A percentile compares a stretch with the other conserved stretches of the same genome.
These are phyloP conservation scores for Callitettix versicolor DNA, from an alignment of 1,140 invertebrate genomes.

Conservation along the genomic window DNA sequence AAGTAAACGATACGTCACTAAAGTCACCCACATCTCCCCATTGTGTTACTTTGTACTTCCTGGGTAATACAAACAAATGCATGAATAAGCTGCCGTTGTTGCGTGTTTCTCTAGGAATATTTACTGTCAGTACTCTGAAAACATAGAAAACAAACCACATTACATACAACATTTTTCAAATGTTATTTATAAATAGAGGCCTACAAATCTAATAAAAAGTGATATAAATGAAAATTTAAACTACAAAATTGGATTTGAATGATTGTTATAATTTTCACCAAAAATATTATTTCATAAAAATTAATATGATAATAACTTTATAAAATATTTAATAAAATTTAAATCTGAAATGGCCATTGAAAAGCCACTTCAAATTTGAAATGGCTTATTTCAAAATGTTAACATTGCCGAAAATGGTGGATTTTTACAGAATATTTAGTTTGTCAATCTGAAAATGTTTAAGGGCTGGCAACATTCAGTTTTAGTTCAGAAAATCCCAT, in stretches of 20 bases:
- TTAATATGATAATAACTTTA: neutral
- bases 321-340: neutral
- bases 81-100: slow-evolving; percentile 17
- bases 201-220: neutral
- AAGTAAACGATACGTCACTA: slow-evolving; percentile 7
- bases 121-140: slow-evolving; percentile 11
- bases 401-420: too few relatives aligned
- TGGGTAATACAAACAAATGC: slow-evolving; percentile 18
- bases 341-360: too few relatives aligned
- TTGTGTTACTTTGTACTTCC: slow-evolving; percentile 1
- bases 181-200: neutral
- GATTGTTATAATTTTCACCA: neutral
- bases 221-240: neutral
- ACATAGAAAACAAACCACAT: too few relatives aligned
- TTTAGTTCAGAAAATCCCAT: too few relatives aligned
- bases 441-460: too few relatives aligned
- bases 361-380: too few relatives aligned
- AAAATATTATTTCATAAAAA: neutral
- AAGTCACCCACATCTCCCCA: slow-evolving; percentile 13
- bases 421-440: too few relatives aligned
- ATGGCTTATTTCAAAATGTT: too few relatives aligned
- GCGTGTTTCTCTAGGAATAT: slow-evolving; percentile 7
- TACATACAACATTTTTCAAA: too few relatives aligned
- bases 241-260: neutral
- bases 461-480: too few relatives aligned